phyloP scores from a whole-genome alignment of 2,113 vertebrate species.

The Chionis minor region DNA sequence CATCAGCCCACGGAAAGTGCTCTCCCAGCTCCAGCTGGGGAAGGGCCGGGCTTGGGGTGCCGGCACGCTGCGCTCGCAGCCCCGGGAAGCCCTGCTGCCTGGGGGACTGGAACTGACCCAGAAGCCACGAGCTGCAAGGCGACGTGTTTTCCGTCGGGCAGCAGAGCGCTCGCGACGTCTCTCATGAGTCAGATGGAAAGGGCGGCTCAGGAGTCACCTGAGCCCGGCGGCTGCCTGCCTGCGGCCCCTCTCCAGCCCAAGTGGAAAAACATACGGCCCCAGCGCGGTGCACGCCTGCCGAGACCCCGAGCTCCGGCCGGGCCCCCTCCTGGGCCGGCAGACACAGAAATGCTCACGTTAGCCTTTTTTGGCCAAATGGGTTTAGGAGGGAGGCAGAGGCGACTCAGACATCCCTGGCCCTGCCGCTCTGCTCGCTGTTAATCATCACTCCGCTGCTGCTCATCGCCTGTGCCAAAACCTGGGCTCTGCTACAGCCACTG shows the following conservation, averaged over 20 bases:
- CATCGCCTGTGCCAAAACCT: neutral
- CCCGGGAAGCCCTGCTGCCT: neutral
- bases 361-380: neutral
- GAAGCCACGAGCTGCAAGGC: neutral
- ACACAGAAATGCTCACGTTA: neutral
- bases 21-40: neutral
- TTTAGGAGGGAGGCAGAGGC: neutral
- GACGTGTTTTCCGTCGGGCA: neutral
- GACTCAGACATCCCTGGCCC: slow-evolving; percentile 19
- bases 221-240: neutral
- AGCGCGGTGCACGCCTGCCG: neutral
- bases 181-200: slow-evolving; percentile 44
- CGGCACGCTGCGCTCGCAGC: accelerated
- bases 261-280: slow-evolving; percentile 28
- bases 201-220: slow-evolving; percentile 44
- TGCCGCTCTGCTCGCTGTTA: neutral
- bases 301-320: neutral
- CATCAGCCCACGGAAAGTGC: accelerated
- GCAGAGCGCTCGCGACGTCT: neutral
- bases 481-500: neutral
- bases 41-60: neutral
- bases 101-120: neutral
- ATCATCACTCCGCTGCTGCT: neutral
- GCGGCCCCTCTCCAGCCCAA: slow-evolving; percentile 17
- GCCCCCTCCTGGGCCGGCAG: neutral